phyloP scores from a whole-genome alignment of 2,113 vertebrate species.

The Phyllopteryx taeniolatus region DNA sequence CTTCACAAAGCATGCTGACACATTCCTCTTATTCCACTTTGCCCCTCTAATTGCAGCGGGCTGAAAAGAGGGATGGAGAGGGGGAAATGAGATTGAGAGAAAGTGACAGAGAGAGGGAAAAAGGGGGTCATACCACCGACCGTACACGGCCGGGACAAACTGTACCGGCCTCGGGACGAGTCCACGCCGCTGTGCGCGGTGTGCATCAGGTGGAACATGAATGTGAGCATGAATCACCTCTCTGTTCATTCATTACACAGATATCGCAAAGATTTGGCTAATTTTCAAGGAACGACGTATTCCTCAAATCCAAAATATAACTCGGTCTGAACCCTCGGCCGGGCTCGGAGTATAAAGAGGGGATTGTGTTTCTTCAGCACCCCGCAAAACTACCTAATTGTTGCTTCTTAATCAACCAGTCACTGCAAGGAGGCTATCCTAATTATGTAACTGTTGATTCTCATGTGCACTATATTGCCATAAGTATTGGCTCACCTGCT shows the following conservation, averaged over 20 bases:
- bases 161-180: constrained; percentile 54
- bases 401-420: constrained; percentile 72
- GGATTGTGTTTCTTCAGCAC: constrained; percentile 75
- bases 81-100: constrained; percentile 64
- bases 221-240: constrained; percentile 9
- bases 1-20: constrained; percentile 70
- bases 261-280: constrained; percentile 33
- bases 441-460: constrained; percentile 73
- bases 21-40: constrained; percentile 70
- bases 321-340: constrained; percentile 39
- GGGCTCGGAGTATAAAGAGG: constrained; percentile 66
- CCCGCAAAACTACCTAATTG: constrained; percentile 74
- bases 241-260: constrained; percentile 31
- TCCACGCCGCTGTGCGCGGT: constrained; percentile 35
- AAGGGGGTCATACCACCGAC: constrained; percentile 67
- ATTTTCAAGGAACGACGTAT: constrained; percentile 28
- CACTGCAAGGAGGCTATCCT: constrained; percentile 55
- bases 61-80: constrained; percentile 68
- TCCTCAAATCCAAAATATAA: constrained; percentile 37
- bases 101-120: constrained; percentile 61
- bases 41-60: constrained; percentile 76
- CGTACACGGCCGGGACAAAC: constrained; percentile 59
- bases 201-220: constrained; percentile 21
- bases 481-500: too few relatives aligned
- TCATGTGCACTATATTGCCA: constrained; percentile 34